A percentile compares a stretch with the other conserved stretches of the same genome.
Evolutionary conservation across 2,888 invertebrate genomes (phyloP).

Genomic region (Pheosia gnoma): DNA sequence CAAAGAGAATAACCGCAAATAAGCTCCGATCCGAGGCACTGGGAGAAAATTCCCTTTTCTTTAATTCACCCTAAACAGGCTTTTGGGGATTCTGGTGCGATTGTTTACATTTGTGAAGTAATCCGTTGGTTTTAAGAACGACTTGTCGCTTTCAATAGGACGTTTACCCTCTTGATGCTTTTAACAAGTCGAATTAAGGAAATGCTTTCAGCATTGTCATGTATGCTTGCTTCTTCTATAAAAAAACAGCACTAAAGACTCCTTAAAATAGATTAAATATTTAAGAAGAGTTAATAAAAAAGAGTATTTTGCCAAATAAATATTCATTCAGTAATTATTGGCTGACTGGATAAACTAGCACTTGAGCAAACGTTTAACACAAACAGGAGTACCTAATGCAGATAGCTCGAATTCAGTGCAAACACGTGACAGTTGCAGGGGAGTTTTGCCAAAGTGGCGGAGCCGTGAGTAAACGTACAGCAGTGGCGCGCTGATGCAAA

Average conservation of each 20-base stretch:
- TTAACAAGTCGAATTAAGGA: slow-evolving; percentile 11
- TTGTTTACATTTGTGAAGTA: slow-evolving; percentile 75
- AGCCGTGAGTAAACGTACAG: slow-evolving; percentile 50
- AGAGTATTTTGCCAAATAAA: not conserved
- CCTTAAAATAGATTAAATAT: not conserved
- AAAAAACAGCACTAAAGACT: not conserved
- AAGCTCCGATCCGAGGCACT: slow-evolving; percentile 79
- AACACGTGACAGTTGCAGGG: slow-evolving; percentile 72
- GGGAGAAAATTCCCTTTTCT: slow-evolving; percentile 79
- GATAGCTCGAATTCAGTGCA: slow-evolving; percentile 56
- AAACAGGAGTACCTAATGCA: slow-evolving; percentile 47
- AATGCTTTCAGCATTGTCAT: not conserved
- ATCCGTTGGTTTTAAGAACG: slow-evolving; percentile 57
- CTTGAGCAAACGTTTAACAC: slow-evolving; percentile 54
- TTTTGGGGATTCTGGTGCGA: slow-evolving; percentile 67
- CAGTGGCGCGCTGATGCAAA: slow-evolving; percentile 3
- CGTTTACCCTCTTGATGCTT: slow-evolving; percentile 32
- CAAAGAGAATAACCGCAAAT: slow-evolving; percentile 84
- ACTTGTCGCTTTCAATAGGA: slow-evolving; percentile 48
- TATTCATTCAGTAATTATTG: not conserved
- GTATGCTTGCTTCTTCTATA: not conserved
- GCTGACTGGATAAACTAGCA: slow-evolving; percentile 32
- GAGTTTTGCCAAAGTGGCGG: slow-evolving; percentile 61
- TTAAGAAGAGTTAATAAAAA: not conserved
- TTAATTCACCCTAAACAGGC: slow-evolving; percentile 80